Evolutionary conservation across 92 coral and sea anemone species (phyloP).

Genomic region (Heliopora coerulea): DNA sequence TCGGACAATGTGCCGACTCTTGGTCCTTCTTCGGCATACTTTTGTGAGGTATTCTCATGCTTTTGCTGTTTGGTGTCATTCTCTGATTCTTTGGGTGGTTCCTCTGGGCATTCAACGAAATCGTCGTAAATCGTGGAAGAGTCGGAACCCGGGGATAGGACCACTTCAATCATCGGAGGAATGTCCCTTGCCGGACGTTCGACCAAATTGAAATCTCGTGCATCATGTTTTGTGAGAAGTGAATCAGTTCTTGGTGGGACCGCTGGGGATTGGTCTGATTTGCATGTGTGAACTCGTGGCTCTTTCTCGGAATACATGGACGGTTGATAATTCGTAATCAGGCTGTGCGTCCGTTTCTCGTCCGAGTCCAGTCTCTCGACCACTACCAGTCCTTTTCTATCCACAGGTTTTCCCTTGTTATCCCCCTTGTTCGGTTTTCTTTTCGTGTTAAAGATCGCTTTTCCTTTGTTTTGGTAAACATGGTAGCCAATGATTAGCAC

Average conservation of each 20-base stretch:
- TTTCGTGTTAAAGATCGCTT: constrained; percentile 8
- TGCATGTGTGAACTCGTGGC: neutral
- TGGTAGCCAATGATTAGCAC: constrained; percentile 31
- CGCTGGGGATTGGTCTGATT: neutral
- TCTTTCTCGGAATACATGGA: neutral
- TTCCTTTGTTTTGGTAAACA: constrained; percentile 25
- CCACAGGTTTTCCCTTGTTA: neutral
- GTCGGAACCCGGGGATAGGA: constrained; percentile 28
- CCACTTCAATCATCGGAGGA: constrained; percentile 42
- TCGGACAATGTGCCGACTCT: neutral
- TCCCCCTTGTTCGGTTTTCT: neutral
- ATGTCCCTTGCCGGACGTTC: constrained; percentile 37
- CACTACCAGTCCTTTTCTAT: neutral
- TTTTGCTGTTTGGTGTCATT: neutral
- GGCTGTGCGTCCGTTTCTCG: neutral
- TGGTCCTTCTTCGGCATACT: neutral
- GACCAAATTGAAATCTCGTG: neutral
- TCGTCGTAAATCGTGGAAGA: constrained; percentile 18
- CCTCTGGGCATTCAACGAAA: constrained; percentile 3
- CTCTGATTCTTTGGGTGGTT: neutral
- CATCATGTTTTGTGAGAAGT: neutral
- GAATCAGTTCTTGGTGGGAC: constrained; percentile 12
- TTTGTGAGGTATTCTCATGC: neutral
- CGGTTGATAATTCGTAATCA: neutral
- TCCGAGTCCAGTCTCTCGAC: constrained; percentile 9